A percentile compares a stretch with the other conserved stretches of the same genome.
Evolutionary conservation across 2,888 invertebrate species (phyloP).

Genomic region (Aspidiotus destructor): DNA sequence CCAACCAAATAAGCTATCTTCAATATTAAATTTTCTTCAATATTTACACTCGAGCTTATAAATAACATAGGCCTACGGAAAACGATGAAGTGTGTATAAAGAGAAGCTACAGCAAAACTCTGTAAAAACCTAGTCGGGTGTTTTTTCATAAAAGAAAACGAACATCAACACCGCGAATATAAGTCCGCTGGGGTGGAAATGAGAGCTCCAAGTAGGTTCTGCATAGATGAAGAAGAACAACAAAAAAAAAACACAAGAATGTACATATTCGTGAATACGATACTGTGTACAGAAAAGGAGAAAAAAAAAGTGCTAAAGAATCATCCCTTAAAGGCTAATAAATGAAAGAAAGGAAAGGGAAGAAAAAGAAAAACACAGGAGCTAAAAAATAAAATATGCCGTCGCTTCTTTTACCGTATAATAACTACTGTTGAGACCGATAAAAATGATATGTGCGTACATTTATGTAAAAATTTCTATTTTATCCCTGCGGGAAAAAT

Average conservation of each 20-base stretch:
- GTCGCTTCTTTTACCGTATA: not conserved
- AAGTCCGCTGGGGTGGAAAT: not conserved
- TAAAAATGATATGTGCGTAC: conserved; percentile 1
- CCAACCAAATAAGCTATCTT: conserved; percentile 20
- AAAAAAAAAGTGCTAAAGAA: not conserved
- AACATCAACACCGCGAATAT: conserved; percentile 13
- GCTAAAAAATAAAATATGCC: not conserved
- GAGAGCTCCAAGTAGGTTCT: not conserved
- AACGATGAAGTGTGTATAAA: no score
- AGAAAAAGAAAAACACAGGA: not conserved
- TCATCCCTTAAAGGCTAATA: conserved; percentile 28
- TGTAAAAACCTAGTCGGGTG: no score
- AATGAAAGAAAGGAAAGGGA: conserved; percentile 10
- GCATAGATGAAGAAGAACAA: not conserved
- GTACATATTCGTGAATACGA: not conserved
- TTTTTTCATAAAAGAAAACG: conserved; percentile 5
- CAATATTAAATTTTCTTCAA: conserved; percentile 32
- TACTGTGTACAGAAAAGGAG: not conserved
- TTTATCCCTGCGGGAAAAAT: not conserved
- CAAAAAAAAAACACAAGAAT: no score
- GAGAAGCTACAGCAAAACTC: no score
- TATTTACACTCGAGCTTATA: conserved; percentile 29
- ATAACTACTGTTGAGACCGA: conserved; percentile 3
- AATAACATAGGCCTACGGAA: conserved; percentile 7
- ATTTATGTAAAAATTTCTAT: conserved; percentile 5